Evolutionary conservation across 1,140 invertebrate species (phyloP), one percentile per base, ranked within the genome.

Genomic region (Trichogramma pretiosum): DNA sequence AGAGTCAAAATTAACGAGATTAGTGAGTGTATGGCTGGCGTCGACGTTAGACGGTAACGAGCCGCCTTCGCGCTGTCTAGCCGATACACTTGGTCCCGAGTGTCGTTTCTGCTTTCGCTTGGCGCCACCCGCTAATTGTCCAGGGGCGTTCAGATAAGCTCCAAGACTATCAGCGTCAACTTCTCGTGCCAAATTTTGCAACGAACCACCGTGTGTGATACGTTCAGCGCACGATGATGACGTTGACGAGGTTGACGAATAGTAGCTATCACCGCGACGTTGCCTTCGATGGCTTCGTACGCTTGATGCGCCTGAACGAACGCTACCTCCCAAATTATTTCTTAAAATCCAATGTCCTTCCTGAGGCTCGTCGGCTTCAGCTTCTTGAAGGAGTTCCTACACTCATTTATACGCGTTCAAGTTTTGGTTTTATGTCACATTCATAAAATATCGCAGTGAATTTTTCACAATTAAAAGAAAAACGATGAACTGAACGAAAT

Each of bases 1-100:
- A 38, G 66, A 44, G 50, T 72, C 69, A 33, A 69, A 60, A 59
- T 68, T 69, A 39, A 58, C 66, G 40, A 67, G 53, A 19, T 23
- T 16, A 23, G 65, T 64, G 42, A 70, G 53, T 46, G 62, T 68
- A 43, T 71, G 68, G 2, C 70, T 72, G 21, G 74, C 68, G 56
- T 79, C 77, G 34, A 79, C 77, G 64, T 77, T 77, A 14, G 74
- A 77, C 0, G 78, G 78, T 46, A 80, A 62, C 18, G 77, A 78
- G 48, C 81, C 81, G 41, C 81, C 81, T 69, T 83, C 81, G 13
- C 78, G 69, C 59, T 82, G 80, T 42, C 81, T 68, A 7, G 80
- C 74, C 44, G 79, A 81, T 1, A 78, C 76, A 53, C 64, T 72
- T 5, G 67, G 61, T 30, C 65, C 67, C 1, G 62, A 57, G 33